Base-by-base conservation (phyloP, 1,140 invertebrate species). In the Eumeta japonica region DNA sequence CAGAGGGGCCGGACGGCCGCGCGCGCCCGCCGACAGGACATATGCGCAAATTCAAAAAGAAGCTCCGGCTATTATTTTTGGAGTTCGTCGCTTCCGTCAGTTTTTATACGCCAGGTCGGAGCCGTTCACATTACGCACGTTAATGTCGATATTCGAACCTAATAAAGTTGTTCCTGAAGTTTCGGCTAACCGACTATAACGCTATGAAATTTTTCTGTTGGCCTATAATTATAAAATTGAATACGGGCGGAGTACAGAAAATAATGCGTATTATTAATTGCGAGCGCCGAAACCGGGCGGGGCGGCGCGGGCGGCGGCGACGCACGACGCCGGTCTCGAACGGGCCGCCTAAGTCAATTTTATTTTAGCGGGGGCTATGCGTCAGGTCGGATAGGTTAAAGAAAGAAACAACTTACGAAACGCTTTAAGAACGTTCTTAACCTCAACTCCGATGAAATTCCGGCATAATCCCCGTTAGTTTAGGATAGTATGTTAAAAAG, bases 1-100 rank as follows among this genome's bases (percentile, higher is more conserved):
- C n/a, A n/a, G n/a, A n/a, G n/a, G n/a, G n/a, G 62, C 42, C 48
- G 62, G 35, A 34, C 46, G 50, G 35, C 43, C 38, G 39, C 54
- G 35, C 35, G 49, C 16, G 55, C 3, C 32, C 27, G 46, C 43
- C 1, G 43, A 48, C 14, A 52, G 43, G 36, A 48, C 41, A 11
- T 49, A 46, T 15, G 31, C 41, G 3, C 41, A 45, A 30, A 49
- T 45, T 3, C 39, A 43, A 35, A 47, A 42, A 24, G 44, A 49
- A 15, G 44, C 49, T 3, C 45, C 44, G 2, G 45, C 46, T 7
- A 51, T 46, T 18, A 49, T 52, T 31, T 48, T 52, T 18, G 50
- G 44, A 0, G 27, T 53, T 14, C 32, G 39, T 16, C 40, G 40
- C 10, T 50, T 46, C 15, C 48, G 50, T 15, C 43, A 53, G 28